Conservation (phyloP, 2,888 invertebrate species). For the Timema cristinae region DNA sequence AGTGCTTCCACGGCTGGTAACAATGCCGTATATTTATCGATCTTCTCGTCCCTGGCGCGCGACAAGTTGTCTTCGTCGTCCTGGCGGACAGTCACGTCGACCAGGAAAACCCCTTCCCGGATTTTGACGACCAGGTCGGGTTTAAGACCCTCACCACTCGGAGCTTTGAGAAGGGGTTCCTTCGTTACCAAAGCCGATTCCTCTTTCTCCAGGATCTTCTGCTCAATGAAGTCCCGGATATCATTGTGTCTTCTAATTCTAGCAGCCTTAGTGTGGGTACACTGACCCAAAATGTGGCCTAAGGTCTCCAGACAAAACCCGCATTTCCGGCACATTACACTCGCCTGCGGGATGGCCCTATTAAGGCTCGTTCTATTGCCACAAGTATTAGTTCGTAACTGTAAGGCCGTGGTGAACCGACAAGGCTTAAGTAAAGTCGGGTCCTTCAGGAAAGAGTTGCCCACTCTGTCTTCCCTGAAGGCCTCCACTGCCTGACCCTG, state of each 20-base stretch:
- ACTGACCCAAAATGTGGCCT: slow-evolving; percentile 37
- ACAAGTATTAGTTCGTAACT: slow-evolving; percentile 37
- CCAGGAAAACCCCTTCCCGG: slow-evolving; percentile 35
- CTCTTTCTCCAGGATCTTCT: background rate
- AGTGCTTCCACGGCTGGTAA: slow-evolving; percentile 23
- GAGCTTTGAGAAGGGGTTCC: background rate
- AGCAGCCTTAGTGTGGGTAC: slow-evolving; percentile 10
- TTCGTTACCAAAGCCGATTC: background rate
- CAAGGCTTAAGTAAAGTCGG: slow-evolving; percentile 37
- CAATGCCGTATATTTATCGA: slow-evolving; percentile 34
- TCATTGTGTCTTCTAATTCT: slow-evolving; percentile 23
- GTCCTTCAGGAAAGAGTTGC: slow-evolving; percentile 29
- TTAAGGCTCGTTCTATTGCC: slow-evolving; percentile 26
- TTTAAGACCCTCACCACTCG: slow-evolving; percentile 34
- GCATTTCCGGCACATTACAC: slow-evolving; percentile 37
- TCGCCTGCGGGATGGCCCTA: background rate
- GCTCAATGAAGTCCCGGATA: slow-evolving; percentile 1
- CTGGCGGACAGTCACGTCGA: slow-evolving; percentile 37
- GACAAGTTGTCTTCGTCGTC: slow-evolving; percentile 32
- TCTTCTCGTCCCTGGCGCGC: slow-evolving; percentile 34
- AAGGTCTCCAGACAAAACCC: slow-evolving; percentile 37
- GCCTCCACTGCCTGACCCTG: slow-evolving; percentile 5
- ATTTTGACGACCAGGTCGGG: slow-evolving; percentile 37
- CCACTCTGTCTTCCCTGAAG: slow-evolving; percentile 31
- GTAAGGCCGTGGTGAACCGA: slow-evolving; percentile 36